These are phyloP conservation scores for Capitella teleta DNA, from an alignment of 1,140 invertebrate species.

Conservation along the genomic window DNA sequence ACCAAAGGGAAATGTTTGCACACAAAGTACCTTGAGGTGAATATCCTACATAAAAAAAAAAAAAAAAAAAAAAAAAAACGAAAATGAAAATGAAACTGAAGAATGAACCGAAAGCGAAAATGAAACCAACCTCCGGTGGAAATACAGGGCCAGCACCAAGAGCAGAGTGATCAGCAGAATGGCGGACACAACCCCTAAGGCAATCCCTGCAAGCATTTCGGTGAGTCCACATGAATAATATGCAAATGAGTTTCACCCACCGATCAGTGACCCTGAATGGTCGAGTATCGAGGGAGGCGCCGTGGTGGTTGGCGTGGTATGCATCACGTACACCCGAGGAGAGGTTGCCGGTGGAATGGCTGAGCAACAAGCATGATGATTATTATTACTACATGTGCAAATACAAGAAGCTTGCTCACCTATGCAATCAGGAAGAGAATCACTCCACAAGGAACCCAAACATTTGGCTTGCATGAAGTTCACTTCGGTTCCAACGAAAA, in stretches of 20 bases:
- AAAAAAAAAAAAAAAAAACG: too few species aligned
- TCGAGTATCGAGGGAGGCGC: neutral
- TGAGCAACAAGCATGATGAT: too few species aligned
- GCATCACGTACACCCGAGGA: neutral
- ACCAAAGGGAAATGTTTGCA: too few species aligned
- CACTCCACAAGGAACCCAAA: neutral
- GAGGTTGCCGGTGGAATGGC: neutral
- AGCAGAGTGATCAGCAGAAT: neutral
- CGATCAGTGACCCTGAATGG: neutral
- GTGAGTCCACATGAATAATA: too few species aligned
- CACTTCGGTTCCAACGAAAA: neutral
- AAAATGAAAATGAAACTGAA: too few species aligned
- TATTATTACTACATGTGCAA: too few species aligned
- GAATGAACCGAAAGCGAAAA: too few species aligned
- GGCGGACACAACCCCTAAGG: neutral
- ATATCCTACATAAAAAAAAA: too few species aligned
- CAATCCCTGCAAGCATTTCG: neutral
- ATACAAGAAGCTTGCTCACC: neutral
- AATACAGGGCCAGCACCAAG: neutral
- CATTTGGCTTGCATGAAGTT: neutral
- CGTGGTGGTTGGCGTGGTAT: neutral
- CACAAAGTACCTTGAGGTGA: too few species aligned
- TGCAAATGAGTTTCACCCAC: too few species aligned
- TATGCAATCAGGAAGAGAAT: neutral
- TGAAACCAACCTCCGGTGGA: neutral